Evolutionary conservation across 2,113 vertebrate genomes (phyloP), one percentile per base, ranked within the genome.

Genomic region (Macrotis lagotis): DNA sequence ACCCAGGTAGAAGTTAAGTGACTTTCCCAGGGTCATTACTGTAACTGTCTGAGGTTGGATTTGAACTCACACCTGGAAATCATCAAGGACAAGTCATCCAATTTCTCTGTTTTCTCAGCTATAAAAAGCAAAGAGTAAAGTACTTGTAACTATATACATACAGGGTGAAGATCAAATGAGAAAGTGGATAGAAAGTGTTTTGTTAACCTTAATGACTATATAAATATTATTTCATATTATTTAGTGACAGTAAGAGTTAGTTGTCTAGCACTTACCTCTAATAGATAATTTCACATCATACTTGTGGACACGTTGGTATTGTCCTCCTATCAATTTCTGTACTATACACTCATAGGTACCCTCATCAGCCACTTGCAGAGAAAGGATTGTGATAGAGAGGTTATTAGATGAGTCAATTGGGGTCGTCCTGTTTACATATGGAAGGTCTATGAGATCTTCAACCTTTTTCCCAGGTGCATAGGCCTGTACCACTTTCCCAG

Each of bases 341-440:
- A 98, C 95, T 0, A 98, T 2, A 2, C 98, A 98, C 37, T 90
- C 47, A 47, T 98, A 98, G 5, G 0, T 48, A 93, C 98, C 98
- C 0, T 48, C 92, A 96, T 99, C 98, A 0, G 96, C 95, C 49
- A 98, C 92, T 93, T 95, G 94, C 92, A 98, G 4, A 0, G 92
- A 47, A 51, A 94, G 93, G 52, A 99, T 97, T 93, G 92, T 91
- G 14, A 98, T 94, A 26, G 96, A 98, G 74, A 98, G 91, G 96
- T 97, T 98, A 44, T 96, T 96, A n/a, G 31, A 0, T 19, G 25
- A 0, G 48, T 98, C 91, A 50, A 94, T 9, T 26, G 93, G 11
- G 8, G 66, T 66, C 0, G 98, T 97, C 5, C 98, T 97, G 95
- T 98, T 98, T 66, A 2, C 0, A 0, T 98, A 98, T 0, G 14